Evolutionary conservation across 2,797 vertebrate genomes (phyloP).

Genomic region (Phyllotis vaccarum): DNA sequence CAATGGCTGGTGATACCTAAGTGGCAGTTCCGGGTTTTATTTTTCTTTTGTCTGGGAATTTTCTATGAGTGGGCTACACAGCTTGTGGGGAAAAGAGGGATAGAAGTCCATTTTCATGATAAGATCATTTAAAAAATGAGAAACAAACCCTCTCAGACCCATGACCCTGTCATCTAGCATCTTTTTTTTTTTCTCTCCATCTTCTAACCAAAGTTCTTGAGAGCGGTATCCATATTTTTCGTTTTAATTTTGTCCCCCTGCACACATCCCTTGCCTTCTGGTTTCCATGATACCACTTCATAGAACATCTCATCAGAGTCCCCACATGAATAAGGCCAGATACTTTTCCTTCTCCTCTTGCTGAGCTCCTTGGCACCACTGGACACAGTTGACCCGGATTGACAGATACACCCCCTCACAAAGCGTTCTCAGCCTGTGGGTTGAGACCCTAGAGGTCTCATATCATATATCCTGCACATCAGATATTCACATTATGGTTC

Average conservation of each 20-base stretch:
- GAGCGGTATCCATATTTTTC: background rate
- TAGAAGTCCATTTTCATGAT: background rate
- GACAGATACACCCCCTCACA: background rate
- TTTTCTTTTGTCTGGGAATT: background rate
- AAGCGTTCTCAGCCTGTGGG: background rate
- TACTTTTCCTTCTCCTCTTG: background rate
- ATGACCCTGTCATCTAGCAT: background rate
- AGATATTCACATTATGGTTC: background rate
- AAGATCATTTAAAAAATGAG: background rate
- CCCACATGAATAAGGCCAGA: background rate
- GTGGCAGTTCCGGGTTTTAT: constrained; percentile 10
- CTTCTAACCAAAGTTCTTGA: background rate
- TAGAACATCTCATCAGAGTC: background rate
- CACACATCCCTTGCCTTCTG: background rate
- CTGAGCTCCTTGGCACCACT: background rate
- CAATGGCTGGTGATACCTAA: background rate
- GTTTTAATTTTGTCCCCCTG: background rate
- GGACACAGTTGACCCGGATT: background rate
- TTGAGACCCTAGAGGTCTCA: background rate
- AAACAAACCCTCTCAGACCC: background rate
- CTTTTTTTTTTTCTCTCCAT: background rate
- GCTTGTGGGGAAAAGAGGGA: background rate
- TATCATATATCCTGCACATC: background rate
- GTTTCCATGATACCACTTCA: background rate
- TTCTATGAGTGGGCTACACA: background rate